Percentiles rank a stretch among this genome's conserved stretches.
phyloP scores from a whole-genome alignment of 2,888 invertebrate genomes.

The Sinelater perroti region DNA sequence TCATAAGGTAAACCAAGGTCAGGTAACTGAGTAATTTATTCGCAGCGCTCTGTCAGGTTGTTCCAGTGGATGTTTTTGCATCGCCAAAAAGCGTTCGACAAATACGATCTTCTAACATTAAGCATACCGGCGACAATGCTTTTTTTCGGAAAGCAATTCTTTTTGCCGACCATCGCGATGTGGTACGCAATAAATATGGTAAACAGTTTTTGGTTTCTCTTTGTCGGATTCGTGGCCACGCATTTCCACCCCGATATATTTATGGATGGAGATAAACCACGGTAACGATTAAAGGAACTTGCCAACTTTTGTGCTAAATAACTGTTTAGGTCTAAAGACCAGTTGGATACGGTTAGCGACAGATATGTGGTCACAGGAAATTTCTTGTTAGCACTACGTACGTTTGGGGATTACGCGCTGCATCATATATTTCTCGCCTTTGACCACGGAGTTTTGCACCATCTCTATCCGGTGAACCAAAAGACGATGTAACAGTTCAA shows the following conservation, averaged over 20 bases:
- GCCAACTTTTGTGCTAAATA: no score
- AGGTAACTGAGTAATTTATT: background rate
- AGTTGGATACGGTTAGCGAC: slow-evolving; percentile 81
- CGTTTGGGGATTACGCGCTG: slow-evolving; percentile 81
- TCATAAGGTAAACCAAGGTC: background rate
- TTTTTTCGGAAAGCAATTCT: background rate
- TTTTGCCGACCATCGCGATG: background rate
- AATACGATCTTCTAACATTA: background rate
- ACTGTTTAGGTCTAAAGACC: slow-evolving; percentile 56
- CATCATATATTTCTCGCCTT: slow-evolving; percentile 86
- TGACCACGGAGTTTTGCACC: slow-evolving; percentile 77
- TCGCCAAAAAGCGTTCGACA: background rate
- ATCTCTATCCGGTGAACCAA: slow-evolving; percentile 70
- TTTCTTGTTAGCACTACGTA: slow-evolving; percentile 73
- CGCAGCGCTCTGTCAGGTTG: background rate
- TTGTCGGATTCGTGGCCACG: background rate
- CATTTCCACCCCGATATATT: slow-evolving; percentile 5
- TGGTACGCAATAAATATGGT: background rate
- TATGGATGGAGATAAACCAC: background rate
- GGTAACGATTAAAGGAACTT: slow-evolving; percentile 1
- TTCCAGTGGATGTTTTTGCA: background rate
- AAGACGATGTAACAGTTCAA: slow-evolving; percentile 73
- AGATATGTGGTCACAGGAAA: slow-evolving; percentile 74
- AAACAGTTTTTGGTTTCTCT: background rate
- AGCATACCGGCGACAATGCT: background rate